A percentile compares a stretch with the other conserved stretches of the same genome.
phyloP scores from a whole-genome alignment of 2,888 invertebrate genomes.

The Nomada fabriciana region DNA sequence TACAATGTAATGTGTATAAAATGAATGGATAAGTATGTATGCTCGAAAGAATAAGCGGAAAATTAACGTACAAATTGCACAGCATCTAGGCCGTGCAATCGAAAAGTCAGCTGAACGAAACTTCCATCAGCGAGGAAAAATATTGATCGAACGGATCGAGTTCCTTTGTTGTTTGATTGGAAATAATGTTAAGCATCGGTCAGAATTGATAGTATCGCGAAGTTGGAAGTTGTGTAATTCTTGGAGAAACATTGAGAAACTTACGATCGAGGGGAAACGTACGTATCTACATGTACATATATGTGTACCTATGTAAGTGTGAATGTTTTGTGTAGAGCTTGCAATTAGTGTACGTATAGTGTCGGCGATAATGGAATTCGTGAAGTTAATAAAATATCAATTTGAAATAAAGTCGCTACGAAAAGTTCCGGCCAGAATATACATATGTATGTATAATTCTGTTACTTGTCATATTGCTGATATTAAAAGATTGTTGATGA shows the following conservation, averaged over 20 bases:
- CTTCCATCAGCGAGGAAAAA: not conserved
- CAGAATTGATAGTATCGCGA: too few relatives aligned
- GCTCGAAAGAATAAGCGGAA: not conserved
- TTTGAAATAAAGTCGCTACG: too few relatives aligned
- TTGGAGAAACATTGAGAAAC: not conserved
- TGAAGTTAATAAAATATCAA: too few relatives aligned
- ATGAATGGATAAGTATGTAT: not conserved
- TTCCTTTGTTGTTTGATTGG: conserved; percentile 3
- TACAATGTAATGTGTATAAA: not conserved
- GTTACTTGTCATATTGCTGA: too few relatives aligned
- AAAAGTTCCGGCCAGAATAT: too few relatives aligned
- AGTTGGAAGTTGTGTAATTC: not conserved
- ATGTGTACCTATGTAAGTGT: too few relatives aligned
- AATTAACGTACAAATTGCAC: not conserved
- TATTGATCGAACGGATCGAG: conserved; percentile 1
- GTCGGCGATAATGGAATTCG: too few relatives aligned
- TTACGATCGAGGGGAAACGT: conserved; percentile 5
- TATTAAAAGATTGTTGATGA: too few relatives aligned
- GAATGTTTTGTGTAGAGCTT: too few relatives aligned
- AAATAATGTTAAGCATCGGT: not conserved
- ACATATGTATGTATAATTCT: too few relatives aligned
- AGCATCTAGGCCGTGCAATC: not conserved
- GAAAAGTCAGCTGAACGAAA: not conserved
- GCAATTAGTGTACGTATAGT: too few relatives aligned
- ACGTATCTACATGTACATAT: not conserved